phyloP scores from a whole-genome alignment of 2,888 invertebrate genomes.

The Yponomeuta evonymella region DNA sequence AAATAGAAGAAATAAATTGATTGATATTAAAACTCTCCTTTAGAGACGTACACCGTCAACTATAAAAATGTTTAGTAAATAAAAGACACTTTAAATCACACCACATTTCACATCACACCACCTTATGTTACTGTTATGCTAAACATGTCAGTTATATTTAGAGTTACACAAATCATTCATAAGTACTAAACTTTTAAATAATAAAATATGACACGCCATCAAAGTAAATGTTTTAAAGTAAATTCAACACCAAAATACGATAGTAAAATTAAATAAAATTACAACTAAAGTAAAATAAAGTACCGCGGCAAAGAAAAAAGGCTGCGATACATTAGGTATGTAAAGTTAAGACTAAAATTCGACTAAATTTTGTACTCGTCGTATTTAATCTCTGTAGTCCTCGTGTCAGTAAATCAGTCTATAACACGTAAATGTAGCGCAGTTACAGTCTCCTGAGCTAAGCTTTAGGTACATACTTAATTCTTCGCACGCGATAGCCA shows the following conservation, averaged over 20 bases:
- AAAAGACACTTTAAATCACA: slow-evolving; percentile 9
- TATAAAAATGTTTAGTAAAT: slow-evolving; percentile 10
- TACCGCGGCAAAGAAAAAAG: neutral
- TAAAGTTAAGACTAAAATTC: slow-evolving; percentile 1
- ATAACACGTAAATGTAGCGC: neutral
- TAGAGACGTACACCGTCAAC: neutral
- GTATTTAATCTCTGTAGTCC: slow-evolving; percentile 7
- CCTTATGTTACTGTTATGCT: neutral
- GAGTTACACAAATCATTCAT: neutral
- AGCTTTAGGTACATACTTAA: too few relatives aligned
- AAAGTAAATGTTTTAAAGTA: neutral
- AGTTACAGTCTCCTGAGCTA: too few relatives aligned
- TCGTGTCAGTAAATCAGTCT: neutral
- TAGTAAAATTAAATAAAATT: neutral
- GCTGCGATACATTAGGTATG: neutral
- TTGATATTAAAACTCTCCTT: neutral
- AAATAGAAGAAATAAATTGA: neutral
- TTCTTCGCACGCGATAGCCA: too few relatives aligned
- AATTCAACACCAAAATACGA: neutral
- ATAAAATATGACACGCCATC: neutral
- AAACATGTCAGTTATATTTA: neutral
- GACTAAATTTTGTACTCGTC: slow-evolving; percentile 4
- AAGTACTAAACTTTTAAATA: neutral
- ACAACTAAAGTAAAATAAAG: neutral
- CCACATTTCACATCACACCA: neutral